A percentile compares a stretch with the other conserved stretches of the same genome.
These are phyloP conservation scores for Drosophila guanche DNA, from an alignment of 1,140 invertebrate genomes.

Conservation along the genomic window DNA sequence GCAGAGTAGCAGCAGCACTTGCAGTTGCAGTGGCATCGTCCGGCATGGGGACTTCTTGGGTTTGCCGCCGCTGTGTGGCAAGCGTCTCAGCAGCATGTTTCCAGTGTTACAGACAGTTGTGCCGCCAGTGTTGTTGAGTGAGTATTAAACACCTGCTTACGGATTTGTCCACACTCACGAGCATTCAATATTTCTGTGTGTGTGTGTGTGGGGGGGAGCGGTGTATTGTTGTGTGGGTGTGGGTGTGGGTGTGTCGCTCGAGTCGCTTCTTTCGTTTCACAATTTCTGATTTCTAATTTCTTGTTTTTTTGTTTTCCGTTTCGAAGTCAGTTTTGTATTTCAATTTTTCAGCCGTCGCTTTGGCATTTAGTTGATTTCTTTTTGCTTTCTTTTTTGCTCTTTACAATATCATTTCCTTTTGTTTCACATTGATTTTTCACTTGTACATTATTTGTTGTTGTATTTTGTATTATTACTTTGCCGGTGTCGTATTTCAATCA, in stretches of 20 bases:
- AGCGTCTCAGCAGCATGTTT: slow-evolving; percentile 62
- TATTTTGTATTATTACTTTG: slow-evolving; percentile 38
- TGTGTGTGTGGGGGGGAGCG: not conserved
- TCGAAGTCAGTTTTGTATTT: slow-evolving; percentile 9
- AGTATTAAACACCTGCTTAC: too few species aligned
- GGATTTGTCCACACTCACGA: too few species aligned
- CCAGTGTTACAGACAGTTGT: slow-evolving; percentile 17
- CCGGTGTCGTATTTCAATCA: slow-evolving; percentile 56
- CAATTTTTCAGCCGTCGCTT: slow-evolving; percentile 33
- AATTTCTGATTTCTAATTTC: not conserved
- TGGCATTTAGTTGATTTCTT: slow-evolving; percentile 57
- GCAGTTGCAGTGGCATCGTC: slow-evolving; percentile 41
- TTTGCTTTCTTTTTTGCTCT: slow-evolving; percentile 9
- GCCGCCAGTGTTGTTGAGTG: slow-evolving; percentile 34
- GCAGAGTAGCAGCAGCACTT: slow-evolving; percentile 40
- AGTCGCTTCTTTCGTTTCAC: slow-evolving; percentile 10
- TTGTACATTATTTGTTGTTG: slow-evolving; percentile 11
- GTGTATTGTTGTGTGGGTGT: not conserved
- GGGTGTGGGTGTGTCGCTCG: not conserved
- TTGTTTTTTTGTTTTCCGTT: not conserved
- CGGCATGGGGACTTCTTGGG: not conserved
- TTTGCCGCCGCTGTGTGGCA: slow-evolving; percentile 42
- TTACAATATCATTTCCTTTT: slow-evolving; percentile 56
- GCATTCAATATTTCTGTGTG: too few species aligned
- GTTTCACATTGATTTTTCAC: slow-evolving; percentile 21